These are phyloP conservation scores for Urosaurus nigricauda DNA, from an alignment of 2,797 vertebrate genomes.

Conservation along the genomic window DNA sequence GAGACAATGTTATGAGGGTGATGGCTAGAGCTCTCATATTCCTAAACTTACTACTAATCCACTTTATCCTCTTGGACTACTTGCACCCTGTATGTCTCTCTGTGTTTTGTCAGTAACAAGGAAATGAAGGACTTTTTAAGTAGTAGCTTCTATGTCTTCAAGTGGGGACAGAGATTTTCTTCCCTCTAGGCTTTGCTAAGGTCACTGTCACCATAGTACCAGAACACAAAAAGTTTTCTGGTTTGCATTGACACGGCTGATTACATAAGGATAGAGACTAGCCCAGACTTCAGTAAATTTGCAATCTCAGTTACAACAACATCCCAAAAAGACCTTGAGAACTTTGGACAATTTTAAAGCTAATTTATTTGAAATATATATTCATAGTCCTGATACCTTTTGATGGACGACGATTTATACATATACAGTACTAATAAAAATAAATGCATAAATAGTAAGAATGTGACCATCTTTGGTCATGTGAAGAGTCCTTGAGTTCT, in stretches of 20 bases:
- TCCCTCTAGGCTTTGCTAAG: slow-evolving; percentile 11
- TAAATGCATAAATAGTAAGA: background rate
- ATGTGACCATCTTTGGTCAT: background rate
- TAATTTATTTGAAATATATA: background rate
- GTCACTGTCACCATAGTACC: slow-evolving; percentile 26
- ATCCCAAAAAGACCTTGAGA: background rate
- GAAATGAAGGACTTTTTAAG: slow-evolving; percentile 12
- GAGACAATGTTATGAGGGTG: background rate
- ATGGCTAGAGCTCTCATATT: background rate
- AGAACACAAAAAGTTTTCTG: slow-evolving; percentile 13
- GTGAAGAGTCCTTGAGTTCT: background rate
- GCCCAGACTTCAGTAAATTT: background rate
- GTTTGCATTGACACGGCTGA: background rate
- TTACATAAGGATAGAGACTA: slow-evolving; percentile 18
- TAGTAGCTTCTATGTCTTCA: background rate
- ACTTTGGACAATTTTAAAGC: background rate
- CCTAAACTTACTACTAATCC: background rate
- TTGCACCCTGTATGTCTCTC: background rate
- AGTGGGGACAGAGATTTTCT: background rate
- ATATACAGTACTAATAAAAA: background rate
- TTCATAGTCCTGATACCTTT: background rate
- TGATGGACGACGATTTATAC: background rate
- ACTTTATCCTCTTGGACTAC: background rate
- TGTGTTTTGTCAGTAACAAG: slow-evolving; percentile 5
- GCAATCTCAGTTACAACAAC: background rate